Conservation (phyloP, 2,797 vertebrate species). For the Lycodopsis pacificus region DNA sequence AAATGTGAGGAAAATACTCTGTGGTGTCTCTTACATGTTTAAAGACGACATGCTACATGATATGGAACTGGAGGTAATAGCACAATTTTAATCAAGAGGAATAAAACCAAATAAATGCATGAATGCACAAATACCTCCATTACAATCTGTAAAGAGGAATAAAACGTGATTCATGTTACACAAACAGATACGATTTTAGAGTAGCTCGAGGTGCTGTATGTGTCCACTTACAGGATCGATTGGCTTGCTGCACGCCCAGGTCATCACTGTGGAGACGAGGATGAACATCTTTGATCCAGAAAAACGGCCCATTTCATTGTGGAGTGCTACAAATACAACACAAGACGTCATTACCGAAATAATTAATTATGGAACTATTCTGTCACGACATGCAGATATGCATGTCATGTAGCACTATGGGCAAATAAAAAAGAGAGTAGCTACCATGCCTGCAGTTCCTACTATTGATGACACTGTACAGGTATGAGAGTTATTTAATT, state of each 20-base stretch:
- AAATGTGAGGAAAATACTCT: background rate
- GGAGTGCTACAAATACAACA: constrained; percentile 83
- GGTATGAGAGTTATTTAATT: too few relatives aligned
- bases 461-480: background rate
- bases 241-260: constrained; percentile 88
- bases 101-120: background rate
- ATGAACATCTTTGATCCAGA: constrained; percentile 89
- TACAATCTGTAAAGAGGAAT: background rate
- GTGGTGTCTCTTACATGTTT: background rate
- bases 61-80: background rate
- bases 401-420: background rate
- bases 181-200: background rate
- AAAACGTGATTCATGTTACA: background rate
- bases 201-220: background rate
- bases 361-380: background rate
- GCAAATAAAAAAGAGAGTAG: background rate
- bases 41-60: background rate
- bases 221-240: constrained; percentile 85
- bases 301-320: constrained; percentile 81
- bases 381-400: background rate
- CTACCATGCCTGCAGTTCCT: background rate
- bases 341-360: too few relatives aligned
- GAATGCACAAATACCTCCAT: background rate
- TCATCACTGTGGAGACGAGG: constrained; percentile 94
- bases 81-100: background rate